Percentiles rank a stretch among this genome's conserved stretches.
phyloP scores from a whole-genome alignment of 37 sponge, comb jelly and placozoan genomes.

The Spongilla lacustris region DNA sequence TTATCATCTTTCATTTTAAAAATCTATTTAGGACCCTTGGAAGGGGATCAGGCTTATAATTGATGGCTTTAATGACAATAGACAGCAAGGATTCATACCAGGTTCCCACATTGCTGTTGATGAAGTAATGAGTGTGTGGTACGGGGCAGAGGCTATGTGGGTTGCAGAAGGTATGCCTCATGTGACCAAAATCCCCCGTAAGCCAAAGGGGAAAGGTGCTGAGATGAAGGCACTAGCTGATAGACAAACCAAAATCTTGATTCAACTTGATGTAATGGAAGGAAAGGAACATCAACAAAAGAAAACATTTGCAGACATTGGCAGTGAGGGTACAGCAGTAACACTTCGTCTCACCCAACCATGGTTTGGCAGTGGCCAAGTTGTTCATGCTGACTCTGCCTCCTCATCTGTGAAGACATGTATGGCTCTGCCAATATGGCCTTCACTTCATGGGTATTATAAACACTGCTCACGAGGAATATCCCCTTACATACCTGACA shows the following conservation, averaged over 20 bases:
- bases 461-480: too few species aligned
- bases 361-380: too few species aligned
- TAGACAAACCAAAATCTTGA: neutral
- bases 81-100: neutral
- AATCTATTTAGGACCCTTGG: neutral
- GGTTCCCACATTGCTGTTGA: neutral
- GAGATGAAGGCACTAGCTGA: neutral
- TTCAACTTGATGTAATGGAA: neutral
- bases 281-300: neutral
- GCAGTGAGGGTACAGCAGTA: too few species aligned
- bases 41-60: neutral
- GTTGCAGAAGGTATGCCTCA: neutral
- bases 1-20: neutral
- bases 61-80: neutral
- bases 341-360: too few species aligned
- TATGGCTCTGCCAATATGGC: too few species aligned
- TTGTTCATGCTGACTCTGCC: too few species aligned
- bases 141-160: neutral
- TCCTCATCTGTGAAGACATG: too few species aligned
- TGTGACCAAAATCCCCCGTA: neutral
- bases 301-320: too few species aligned
- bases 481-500: too few species aligned
- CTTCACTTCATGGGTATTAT: too few species aligned
- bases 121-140: neutral
- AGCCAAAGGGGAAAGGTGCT: neutral